These are phyloP conservation scores for Charanyca ferruginea DNA, from an alignment of 2,888 invertebrate species.

Conservation along the genomic window DNA sequence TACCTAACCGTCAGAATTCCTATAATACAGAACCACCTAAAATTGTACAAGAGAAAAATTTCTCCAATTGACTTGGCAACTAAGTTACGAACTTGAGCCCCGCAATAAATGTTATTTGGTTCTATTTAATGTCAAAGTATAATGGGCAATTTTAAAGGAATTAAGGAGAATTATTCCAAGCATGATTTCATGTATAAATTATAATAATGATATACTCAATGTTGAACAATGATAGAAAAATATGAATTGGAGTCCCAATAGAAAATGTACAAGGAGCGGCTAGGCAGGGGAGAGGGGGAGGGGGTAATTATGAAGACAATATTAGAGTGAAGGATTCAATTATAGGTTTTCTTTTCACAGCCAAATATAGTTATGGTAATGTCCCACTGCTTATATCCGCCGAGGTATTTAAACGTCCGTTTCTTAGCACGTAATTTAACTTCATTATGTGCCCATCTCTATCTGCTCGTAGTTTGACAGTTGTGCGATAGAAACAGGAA, in stretches of 20 bases:
- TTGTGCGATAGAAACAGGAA: too few species aligned
- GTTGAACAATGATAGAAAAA: too few species aligned
- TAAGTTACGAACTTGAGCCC: conserved; percentile 40
- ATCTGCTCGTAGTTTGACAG: too few species aligned
- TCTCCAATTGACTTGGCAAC: conserved; percentile 44
- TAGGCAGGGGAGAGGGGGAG: too few species aligned
- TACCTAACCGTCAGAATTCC: conserved; percentile 9
- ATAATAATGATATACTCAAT: not conserved
- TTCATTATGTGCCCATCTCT: too few species aligned
- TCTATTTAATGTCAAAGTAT: conserved; percentile 42
- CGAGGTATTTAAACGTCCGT: too few species aligned
- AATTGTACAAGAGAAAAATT: conserved; percentile 19
- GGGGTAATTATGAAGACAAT: not conserved
- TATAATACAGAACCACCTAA: conserved; percentile 11
- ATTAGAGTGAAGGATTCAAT: not conserved
- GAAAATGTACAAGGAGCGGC: too few species aligned
- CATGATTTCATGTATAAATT: conserved; percentile 24
- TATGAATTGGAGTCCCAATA: too few species aligned
- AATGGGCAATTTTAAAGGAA: conserved; percentile 38
- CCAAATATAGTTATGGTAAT: too few species aligned
- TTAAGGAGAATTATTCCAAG: conserved; percentile 19
- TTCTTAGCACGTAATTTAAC: too few species aligned
- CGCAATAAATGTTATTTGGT: conserved; percentile 43
- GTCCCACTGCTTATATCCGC: not conserved
- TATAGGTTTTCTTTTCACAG: too few species aligned